phyloP scores from a whole-genome alignment of 2,888 invertebrate genomes.

The Hirtodrosophila confusa region DNA sequence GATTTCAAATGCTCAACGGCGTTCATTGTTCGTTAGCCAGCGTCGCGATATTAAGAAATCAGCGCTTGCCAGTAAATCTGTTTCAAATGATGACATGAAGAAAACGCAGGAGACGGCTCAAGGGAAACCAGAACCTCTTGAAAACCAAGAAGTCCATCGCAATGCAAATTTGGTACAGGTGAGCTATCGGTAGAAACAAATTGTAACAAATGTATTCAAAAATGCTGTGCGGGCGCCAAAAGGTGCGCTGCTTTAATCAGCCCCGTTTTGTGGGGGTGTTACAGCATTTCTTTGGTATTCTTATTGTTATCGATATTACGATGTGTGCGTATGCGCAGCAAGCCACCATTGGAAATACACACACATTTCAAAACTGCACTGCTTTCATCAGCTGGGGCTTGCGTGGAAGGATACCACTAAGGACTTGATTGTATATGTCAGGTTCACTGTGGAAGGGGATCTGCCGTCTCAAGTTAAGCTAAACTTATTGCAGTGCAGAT shows the following conservation, averaged over 20 bases:
- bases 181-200: not conserved
- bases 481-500: too few species aligned
- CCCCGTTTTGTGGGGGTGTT: slow-evolving; percentile 24
- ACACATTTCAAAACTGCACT: too few species aligned
- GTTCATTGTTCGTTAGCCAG: not conserved
- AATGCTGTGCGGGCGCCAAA: not conserved
- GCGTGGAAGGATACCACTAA: too few species aligned
- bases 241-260: slow-evolving; percentile 8
- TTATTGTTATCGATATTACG: slow-evolving; percentile 11
- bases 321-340: not conserved
- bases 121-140: not conserved
- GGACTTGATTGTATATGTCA: too few species aligned
- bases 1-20: not conserved
- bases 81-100: not conserved
- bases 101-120: not conserved
- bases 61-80: not conserved
- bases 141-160: not conserved
- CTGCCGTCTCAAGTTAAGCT: too few species aligned
- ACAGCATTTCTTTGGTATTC: slow-evolving; percentile 19
- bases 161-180: not conserved
- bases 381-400: too few species aligned
- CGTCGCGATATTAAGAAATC: not conserved
- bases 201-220: slow-evolving; percentile 17
- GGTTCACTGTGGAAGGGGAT: too few species aligned
- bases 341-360: not conserved